Conservation (phyloP, 2,113 vertebrate genomes). For the Seriola aureovittata region DNA sequence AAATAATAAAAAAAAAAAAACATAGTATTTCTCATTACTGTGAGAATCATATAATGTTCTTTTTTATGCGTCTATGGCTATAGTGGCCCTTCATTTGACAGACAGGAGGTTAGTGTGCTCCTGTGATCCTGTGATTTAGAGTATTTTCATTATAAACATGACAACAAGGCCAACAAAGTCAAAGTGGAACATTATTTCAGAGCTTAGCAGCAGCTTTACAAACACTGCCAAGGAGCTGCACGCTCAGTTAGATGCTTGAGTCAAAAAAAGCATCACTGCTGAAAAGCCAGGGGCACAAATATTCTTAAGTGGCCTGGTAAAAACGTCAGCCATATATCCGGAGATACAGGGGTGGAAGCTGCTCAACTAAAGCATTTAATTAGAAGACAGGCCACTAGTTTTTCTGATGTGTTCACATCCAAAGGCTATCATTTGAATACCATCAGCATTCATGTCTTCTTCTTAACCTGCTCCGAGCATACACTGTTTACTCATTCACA, state of each 20-base stretch:
- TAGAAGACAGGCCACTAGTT: constrained; percentile 32
- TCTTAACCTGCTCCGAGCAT: constrained; percentile 28
- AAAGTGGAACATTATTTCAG: not conserved
- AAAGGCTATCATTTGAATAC: constrained; percentile 36
- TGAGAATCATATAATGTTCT: not conserved
- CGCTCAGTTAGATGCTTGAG: constrained; percentile 16
- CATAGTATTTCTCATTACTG: not conserved
- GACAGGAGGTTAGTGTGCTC: not conserved
- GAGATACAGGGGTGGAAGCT: constrained; percentile 13
- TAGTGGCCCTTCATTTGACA: not conserved
- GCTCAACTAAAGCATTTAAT: constrained; percentile 63
- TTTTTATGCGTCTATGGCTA: not conserved
- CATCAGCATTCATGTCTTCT: constrained; percentile 38
- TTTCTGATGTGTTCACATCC: constrained; percentile 45
- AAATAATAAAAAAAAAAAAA: not conserved
- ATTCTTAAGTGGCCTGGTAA: constrained; percentile 47
- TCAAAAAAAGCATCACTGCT: constrained; percentile 31
- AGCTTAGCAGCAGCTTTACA: not conserved
- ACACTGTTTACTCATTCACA: constrained; percentile 7
- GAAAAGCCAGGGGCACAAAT: constrained; percentile 44
- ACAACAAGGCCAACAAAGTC: constrained; percentile 18
- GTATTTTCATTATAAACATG: constrained; percentile 9
- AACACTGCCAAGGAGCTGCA: constrained; percentile 29
- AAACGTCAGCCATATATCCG: constrained; percentile 43
- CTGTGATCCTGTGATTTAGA: not conserved